Evolutionary conservation across 2,888 invertebrate genomes (phyloP), one percentile per base, ranked within the genome.

Genomic region (Machimus rusticus): DNA sequence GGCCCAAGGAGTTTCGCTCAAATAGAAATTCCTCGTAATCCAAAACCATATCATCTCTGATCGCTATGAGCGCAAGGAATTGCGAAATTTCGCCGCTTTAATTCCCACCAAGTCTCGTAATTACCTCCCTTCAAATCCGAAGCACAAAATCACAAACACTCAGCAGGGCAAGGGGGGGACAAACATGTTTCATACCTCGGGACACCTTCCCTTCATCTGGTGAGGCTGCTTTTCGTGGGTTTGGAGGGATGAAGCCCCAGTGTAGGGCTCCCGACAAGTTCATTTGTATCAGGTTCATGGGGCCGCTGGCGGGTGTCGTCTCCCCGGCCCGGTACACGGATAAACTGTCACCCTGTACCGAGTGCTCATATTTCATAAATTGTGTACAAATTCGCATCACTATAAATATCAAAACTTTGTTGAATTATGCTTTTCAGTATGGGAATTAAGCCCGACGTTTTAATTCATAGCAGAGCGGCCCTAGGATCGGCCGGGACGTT

Each of bases 361-460:
- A 66, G 66, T 66, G 66, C 66, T 43, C 43, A 43, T 39, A 78
- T 78, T 43, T 78, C 78, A 78, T 78, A 78, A 78, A 78, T 78
- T 78, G 78, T 78, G 78, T 78, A 78, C 39, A 78, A 78, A 78
- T 78, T 78, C 78, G 78, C 39, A 78, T 78, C 78, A 78, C 78
- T 78, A 78, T 78, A 78, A 78, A 78, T 78, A 78, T 78, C 78
- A 78, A 78, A 78, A 78, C 39, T 78, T 78, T 78, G 43, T 78
- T 78, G 78, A 78, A 78, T 78, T 78, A 78, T 78, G 78, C 78
- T 43, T 78, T 78, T 78, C 78, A 78, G 78, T n/a, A n/a, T 78
- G 43, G 78, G 19, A 78, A 78, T 78, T 78, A 78, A 43, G 78
- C 43, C 23, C 78, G 78, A 78, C 78, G 43, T 78, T 78, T 78